Percentiles rank a stretch among this genome's conserved stretches.
These are phyloP conservation scores for Sceloporus tristichus DNA, from an alignment of 2,113 vertebrate genomes.

Conservation along the genomic window DNA sequence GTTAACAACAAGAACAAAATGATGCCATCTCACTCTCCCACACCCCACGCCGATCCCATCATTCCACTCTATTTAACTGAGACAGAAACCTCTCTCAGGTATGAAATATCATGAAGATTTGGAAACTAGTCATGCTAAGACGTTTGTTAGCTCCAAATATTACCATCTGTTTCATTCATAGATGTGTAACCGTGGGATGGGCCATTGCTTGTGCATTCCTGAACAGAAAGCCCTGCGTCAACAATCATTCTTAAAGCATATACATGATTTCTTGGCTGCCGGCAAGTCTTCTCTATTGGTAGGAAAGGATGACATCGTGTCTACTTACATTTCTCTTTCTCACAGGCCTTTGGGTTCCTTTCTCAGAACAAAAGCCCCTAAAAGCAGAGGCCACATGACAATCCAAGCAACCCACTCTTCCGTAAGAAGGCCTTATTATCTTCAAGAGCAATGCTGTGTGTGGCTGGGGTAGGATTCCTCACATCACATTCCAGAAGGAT, in stretches of 20 bases:
- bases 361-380: not conserved
- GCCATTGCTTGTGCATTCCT: slow-evolving; percentile 52
- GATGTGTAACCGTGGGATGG: slow-evolving; percentile 11
- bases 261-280: slow-evolving; percentile 51
- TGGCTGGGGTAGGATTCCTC: not conserved
- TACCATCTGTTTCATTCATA: slow-evolving; percentile 32
- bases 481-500: not conserved
- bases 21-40: slow-evolving; percentile 12
- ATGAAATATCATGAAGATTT: slow-evolving; percentile 21
- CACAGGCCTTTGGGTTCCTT: slow-evolving; percentile 36
- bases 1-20: not conserved
- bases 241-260: slow-evolving; percentile 55
- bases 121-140: slow-evolving; percentile 12
- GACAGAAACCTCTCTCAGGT: not conserved
- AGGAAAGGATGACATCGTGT: slow-evolving; percentile 60
- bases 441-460: not conserved
- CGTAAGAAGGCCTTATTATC: slow-evolving; percentile 25
- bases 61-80: not conserved
- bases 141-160: slow-evolving; percentile 29
- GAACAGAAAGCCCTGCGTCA: slow-evolving; percentile 35
- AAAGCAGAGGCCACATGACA: not conserved
- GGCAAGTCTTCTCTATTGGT: slow-evolving; percentile 54
- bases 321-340: slow-evolving; percentile 56
- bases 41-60: not conserved
- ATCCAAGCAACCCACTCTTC: not conserved